Conservation (phyloP, 2,888 invertebrate genomes). For the Drosophila longiperda region DNA sequence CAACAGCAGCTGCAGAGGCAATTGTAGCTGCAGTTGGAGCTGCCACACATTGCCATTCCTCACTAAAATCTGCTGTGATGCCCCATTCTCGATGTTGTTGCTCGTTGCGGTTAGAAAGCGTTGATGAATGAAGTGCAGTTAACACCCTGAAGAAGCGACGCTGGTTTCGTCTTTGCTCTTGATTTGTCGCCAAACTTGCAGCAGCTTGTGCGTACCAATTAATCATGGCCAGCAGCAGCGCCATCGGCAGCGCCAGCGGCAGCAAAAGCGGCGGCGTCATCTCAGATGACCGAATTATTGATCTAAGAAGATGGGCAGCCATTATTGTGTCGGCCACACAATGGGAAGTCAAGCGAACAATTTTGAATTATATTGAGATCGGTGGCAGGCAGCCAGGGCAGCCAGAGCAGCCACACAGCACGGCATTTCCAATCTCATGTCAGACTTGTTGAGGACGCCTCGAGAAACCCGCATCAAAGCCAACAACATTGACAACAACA, state of each 20-base stretch:
- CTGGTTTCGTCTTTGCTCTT: constrained; percentile 50
- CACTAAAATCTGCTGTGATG: constrained; percentile 1
- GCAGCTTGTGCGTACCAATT: constrained; percentile 63
- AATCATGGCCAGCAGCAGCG: constrained; percentile 67
- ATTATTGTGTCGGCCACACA: constrained; percentile 34
- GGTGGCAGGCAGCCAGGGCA: constrained; percentile 18
- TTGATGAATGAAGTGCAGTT: constrained; percentile 82
- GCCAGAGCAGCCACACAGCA: background rate
- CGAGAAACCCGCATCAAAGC: constrained; percentile 52
- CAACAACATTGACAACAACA: background rate
- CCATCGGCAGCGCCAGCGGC: too few relatives aligned
- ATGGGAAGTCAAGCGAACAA: constrained; percentile 69
- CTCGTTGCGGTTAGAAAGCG: constrained; percentile 73
- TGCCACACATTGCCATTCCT: background rate
- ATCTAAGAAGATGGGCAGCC: constrained; percentile 22
- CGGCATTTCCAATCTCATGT: constrained; percentile 43
- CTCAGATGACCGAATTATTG: background rate
- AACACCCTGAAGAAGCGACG: constrained; percentile 66
- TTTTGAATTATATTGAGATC: constrained; percentile 79
- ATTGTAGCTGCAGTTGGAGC: background rate
- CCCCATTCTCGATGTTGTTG: constrained; percentile 10
- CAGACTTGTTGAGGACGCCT: constrained; percentile 71
- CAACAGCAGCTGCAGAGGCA: constrained; percentile 23
- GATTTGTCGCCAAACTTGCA: constrained; percentile 49
- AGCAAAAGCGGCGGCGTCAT: constrained; percentile 28